Evolutionary conservation across 2,797 vertebrate species (phyloP), one percentile per base, ranked within the genome.

Genomic region (Sphenodon punctatus): DNA sequence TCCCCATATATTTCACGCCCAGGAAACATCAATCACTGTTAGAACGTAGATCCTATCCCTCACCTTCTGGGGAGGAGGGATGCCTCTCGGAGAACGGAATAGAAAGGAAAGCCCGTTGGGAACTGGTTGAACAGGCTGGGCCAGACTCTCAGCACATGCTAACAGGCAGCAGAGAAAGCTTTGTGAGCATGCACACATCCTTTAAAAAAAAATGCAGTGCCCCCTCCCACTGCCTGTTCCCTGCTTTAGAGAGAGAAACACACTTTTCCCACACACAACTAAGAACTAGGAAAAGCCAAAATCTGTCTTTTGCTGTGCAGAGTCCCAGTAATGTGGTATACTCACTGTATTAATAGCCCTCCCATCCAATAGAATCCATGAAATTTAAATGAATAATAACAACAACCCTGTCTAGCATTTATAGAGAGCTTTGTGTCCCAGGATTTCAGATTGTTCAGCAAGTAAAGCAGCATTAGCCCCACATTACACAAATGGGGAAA

Each of bases 41-140:
- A 70, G 42, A 34, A 6, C 65, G 27, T 3, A 64, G n/a, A 32
- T n/a, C 15, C 27, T 34, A 36, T 0, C 0, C 27, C 3, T 27
- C 5, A 4, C 2, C 32, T 17, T 34, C 55, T 34, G 46, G 46
- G 3, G 73, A 42, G 69, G 82, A 77, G 75, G 78, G 78, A 81
- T 84, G 59, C 3, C 0, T 2, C 78, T 87, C 61, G 1, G 65
- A 46, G 0, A 5, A 45, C 73, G 75, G 86, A 86, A 23, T 0
- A 3, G 58, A 82, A 77, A 77, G 65, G 75, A 17, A 65, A 75
- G 80, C 63, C 17, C 80, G 63, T 61, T 43, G 7, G 27, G 25
- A 89, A 91, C 84, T 85, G 90, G 90, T 70, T 48, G 80, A 87
- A 78, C 89, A 70, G 84, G 92, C 80, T 66, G 0, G 5, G 67